A percentile compares a stretch with the other conserved stretches of the same genome.
phyloP scores from a whole-genome alignment of 2,888 invertebrate genomes.

The Melinaea marsaeus region DNA sequence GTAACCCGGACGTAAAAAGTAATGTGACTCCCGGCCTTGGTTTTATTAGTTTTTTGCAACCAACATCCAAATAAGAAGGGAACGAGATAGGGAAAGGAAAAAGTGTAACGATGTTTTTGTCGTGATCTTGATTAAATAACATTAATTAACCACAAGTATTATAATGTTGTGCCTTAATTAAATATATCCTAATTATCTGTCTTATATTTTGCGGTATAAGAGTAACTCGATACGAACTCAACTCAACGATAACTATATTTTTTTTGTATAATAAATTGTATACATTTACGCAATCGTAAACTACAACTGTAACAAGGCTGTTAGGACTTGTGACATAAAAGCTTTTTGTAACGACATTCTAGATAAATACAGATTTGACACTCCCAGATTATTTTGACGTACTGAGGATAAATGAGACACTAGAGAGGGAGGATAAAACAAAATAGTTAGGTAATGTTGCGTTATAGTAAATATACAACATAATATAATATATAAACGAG shows the following conservation, averaged over 20 bases:
- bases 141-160: too few relatives aligned
- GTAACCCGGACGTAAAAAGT: conserved; percentile 33
- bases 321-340: conserved; percentile 23
- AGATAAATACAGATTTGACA: conserved; percentile 29
- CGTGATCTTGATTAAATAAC: too few relatives aligned
- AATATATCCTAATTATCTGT: too few relatives aligned
- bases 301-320: conserved; percentile 29
- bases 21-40: conserved; percentile 28
- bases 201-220: too few relatives aligned
- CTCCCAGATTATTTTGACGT: conserved; percentile 10
- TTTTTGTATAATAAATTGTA: background rate
- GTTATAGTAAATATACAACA: too few relatives aligned
- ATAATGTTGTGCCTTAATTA: too few relatives aligned
- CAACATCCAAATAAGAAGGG: background rate
- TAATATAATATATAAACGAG: background rate
- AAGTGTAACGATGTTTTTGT: too few relatives aligned
- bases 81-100: background rate
- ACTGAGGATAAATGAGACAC: conserved; percentile 14
- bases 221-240: too few relatives aligned
- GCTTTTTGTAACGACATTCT: conserved; percentile 11
- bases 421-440: background rate
- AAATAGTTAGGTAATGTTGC: background rate
- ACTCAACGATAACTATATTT: background rate
- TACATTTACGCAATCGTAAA: conserved; percentile 17
- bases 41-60: conserved; percentile 12